These are phyloP conservation scores for Tenthredo mesomela DNA, from an alignment of 2,888 invertebrate species.

Conservation along the genomic window DNA sequence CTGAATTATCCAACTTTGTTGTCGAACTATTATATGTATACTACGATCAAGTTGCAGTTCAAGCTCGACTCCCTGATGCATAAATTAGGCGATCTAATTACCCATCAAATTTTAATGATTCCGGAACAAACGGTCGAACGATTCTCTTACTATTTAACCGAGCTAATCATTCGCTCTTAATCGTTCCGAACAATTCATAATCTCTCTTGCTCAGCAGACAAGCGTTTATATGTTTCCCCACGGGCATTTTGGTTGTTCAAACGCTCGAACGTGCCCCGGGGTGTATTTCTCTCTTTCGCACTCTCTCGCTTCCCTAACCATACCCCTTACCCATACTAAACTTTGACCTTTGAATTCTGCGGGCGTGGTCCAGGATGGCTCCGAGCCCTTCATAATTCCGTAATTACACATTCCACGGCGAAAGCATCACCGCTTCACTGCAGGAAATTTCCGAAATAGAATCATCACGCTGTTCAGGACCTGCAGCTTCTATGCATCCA, in stretches of 20 bases:
- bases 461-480: constrained; percentile 1
- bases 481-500: neutral
- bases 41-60: neutral
- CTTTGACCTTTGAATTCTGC: constrained; percentile 40
- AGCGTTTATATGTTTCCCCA: constrained; percentile 39
- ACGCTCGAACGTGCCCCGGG: constrained; percentile 36
- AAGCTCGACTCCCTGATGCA: neutral
- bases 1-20: neutral
- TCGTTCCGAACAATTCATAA: constrained; percentile 25
- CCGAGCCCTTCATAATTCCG: constrained; percentile 22
- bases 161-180: constrained; percentile 13
- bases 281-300: constrained; percentile 24
- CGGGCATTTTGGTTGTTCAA: constrained; percentile 34
- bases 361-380: constrained; percentile 23
- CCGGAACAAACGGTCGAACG: neutral
- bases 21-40: neutral
- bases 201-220: constrained; percentile 39
- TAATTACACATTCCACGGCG: constrained; percentile 40
- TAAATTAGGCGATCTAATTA: neutral
- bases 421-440: constrained; percentile 19
- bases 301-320: neutral
- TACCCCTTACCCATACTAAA: neutral
- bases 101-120: neutral
- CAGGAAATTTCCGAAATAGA: constrained; percentile 4
- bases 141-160: neutral